These are phyloP conservation scores for Cotesia chilonis DNA, from an alignment of 1,140 invertebrate species.

Conservation along the genomic window DNA sequence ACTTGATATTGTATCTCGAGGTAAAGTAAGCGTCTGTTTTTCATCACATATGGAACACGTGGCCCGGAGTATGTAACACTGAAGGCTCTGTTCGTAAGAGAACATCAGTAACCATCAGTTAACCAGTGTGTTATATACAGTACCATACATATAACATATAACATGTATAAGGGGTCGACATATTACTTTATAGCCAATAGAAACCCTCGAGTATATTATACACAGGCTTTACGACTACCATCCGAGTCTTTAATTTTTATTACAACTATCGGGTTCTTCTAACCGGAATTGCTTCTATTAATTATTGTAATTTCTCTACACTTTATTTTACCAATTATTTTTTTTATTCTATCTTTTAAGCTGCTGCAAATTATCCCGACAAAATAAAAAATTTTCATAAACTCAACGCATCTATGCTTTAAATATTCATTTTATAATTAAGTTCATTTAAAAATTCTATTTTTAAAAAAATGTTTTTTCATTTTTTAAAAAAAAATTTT, in stretches of 20 bases:
- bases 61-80: conserved; percentile 47
- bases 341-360: too few relatives aligned
- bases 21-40: conserved; percentile 45
- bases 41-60: conserved; percentile 54
- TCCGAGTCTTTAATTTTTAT: conserved; percentile 3
- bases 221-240: conserved; percentile 10
- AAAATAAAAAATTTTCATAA: too few relatives aligned
- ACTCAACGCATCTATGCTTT: too few relatives aligned
- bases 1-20: conserved; percentile 10
- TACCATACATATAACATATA: too few relatives aligned
- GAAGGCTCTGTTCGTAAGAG: conserved; percentile 45
- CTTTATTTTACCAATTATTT: too few relatives aligned
- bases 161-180: not conserved
- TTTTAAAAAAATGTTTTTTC: too few relatives aligned
- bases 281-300: too few relatives aligned
- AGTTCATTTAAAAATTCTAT: too few relatives aligned
- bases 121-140: not conserved
- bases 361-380: too few relatives aligned
- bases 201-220: conserved; percentile 24
- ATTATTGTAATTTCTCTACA: not conserved
- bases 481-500: too few relatives aligned
- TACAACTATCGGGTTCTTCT: too few relatives aligned
- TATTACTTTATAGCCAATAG: conserved; percentile 2
- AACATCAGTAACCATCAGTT: not conserved
- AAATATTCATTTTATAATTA: too few relatives aligned